Percentiles rank a stretch among this genome's conserved stretches.
Conservation (phyloP, 2,888 invertebrate genomes). For the Drosophila mimica region DNA sequence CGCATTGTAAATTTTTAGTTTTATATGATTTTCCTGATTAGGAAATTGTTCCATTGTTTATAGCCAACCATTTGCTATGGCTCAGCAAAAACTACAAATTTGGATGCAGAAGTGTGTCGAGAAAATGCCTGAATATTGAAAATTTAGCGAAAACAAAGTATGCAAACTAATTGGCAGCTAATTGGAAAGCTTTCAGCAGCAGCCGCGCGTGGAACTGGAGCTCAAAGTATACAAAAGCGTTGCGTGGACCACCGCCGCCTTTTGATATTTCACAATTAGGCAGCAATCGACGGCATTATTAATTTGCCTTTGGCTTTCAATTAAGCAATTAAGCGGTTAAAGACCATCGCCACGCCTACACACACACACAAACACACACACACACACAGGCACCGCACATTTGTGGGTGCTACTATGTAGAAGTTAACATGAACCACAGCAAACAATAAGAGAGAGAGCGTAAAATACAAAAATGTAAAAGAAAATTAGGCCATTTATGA, state of each 20-base stretch:
- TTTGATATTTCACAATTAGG: conserved; percentile 77
- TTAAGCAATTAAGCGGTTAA: conserved; percentile 69
- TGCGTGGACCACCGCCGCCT: conserved; percentile 51
- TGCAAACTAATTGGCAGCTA: conserved; percentile 73
- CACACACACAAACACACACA: not conserved
- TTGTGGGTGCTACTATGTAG: conserved; percentile 28
- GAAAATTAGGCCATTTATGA: conserved; percentile 76
- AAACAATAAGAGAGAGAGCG: conserved; percentile 26
- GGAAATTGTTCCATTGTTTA: conserved; percentile 23
- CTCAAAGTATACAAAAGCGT: conserved; percentile 55
- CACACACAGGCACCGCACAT: conserved; percentile 26
- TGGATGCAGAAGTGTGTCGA: conserved; percentile 7
- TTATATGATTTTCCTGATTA: conserved; percentile 10
- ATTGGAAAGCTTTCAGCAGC: conserved; percentile 71
- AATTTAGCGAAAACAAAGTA: conserved; percentile 22
- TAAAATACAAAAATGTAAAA: conserved; percentile 42
- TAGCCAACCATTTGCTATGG: conserved; percentile 12
- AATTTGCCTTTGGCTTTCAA: conserved; percentile 76
- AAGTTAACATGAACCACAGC: conserved; percentile 17
- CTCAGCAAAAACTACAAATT: conserved; percentile 13
- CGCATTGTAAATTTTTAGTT: conserved; percentile 48
- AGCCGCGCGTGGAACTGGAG: conserved; percentile 25
- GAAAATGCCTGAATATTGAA: conserved; percentile 21
- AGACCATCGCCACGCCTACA: conserved; percentile 29
- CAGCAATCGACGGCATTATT: conserved; percentile 73